A percentile compares a stretch with the other conserved stretches of the same genome.
These are phyloP conservation scores for Lasiurus cinereus DNA, from an alignment of 2,113 vertebrate species.

Conservation along the genomic window DNA sequence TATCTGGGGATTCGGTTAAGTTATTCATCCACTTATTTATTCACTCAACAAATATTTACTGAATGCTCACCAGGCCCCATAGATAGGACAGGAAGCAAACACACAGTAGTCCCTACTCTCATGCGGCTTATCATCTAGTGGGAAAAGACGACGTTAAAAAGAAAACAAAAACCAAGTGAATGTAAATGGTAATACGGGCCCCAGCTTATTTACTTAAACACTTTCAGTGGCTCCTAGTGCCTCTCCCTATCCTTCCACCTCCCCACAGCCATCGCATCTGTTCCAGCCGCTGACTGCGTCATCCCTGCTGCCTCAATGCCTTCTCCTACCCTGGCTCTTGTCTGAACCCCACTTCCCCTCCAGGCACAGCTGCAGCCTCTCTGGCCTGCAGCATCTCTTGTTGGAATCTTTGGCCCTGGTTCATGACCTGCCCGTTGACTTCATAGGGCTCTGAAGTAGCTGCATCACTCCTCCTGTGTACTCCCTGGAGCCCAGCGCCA, in stretches of 20 bases:
- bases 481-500: neutral
- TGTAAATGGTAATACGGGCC: neutral
- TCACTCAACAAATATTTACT: neutral
- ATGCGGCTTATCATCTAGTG: neutral
- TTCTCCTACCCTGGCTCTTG: neutral
- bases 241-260: neutral
- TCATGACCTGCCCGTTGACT: neutral
- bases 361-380: neutral
- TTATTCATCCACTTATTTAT: neutral
- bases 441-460: neutral
- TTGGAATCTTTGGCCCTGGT: neutral
- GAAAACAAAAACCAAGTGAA: neutral
- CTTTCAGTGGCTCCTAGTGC: fast-evolving
- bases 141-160: neutral
- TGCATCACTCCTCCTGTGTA: neutral
- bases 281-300: neutral
- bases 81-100: neutral
- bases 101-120: neutral
- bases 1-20: neutral
- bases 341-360: neutral
- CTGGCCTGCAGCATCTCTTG: neutral
- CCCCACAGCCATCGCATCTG: neutral
- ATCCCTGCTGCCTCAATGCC: neutral
- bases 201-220: neutral
- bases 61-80: neutral